Conservation (phyloP, 1,140 invertebrate species). For the Diploscapter pachys region DNA sequence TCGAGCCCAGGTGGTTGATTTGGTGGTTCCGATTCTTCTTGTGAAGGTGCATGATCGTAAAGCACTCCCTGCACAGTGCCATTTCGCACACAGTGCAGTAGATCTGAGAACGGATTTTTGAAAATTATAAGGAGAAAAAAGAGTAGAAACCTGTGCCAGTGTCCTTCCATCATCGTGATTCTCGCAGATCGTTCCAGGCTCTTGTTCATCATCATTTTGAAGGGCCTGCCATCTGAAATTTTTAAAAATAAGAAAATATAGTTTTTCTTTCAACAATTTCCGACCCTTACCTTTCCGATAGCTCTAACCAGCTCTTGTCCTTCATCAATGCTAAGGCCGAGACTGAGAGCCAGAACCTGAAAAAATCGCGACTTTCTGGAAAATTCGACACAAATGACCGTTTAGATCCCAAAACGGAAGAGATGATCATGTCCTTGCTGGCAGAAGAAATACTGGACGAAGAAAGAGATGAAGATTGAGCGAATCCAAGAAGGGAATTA, state of each 20-base stretch:
- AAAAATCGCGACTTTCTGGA: too few species aligned
- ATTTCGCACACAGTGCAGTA: conserved; percentile 83
- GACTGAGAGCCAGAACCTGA: conserved; percentile 75
- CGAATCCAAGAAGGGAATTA: conserved; percentile 60
- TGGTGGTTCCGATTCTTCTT: conserved; percentile 68
- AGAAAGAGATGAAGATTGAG: conserved; percentile 21
- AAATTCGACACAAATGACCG: conserved; percentile 49
- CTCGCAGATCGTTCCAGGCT: conserved; percentile 70
- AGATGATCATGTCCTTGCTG: conserved; percentile 62
- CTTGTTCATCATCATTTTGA: conserved; percentile 51
- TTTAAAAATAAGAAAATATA: too few species aligned
- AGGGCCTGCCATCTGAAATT: conserved; percentile 66
- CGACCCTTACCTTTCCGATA: conserved; percentile 65
- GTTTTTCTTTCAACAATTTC: too few species aligned
- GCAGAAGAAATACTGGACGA: conserved; percentile 12
- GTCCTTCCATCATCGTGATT: conserved; percentile 97
- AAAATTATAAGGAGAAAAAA: not conserved
- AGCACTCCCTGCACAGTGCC: conserved; percentile 80
- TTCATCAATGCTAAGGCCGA: conserved; percentile 79
- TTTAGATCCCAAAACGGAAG: conserved; percentile 75
- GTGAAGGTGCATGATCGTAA: conserved; percentile 86
- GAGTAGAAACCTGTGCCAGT: conserved; percentile 68
- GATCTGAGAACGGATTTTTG: conserved; percentile 70
- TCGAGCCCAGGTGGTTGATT: conserved; percentile 40
- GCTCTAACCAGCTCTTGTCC: conserved; percentile 53